Evolutionary conservation across 2,113 vertebrate species (phyloP).

Genomic region (Oncorhynchus tshawytscha): DNA sequence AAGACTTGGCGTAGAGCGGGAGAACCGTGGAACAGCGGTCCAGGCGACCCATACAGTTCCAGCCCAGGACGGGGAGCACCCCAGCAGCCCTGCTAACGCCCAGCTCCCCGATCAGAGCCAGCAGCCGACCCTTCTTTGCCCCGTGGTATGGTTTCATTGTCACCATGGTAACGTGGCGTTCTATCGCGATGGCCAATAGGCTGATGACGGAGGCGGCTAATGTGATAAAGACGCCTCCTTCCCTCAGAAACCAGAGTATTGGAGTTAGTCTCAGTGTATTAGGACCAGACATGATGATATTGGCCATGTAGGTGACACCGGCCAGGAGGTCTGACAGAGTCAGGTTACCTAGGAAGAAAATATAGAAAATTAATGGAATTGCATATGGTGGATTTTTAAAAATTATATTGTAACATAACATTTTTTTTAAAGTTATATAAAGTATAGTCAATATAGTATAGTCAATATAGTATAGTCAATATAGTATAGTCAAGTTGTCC

Average conservation of each 20-base stretch:
- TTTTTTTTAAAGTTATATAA: too few species aligned
- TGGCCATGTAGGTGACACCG: constrained; percentile 84
- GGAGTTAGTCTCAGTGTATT: constrained; percentile 83
- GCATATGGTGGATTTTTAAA: too few species aligned
- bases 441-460: too few species aligned
- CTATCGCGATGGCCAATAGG: constrained; percentile 86
- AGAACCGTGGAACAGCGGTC: constrained; percentile 82
- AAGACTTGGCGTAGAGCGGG: constrained; percentile 86
- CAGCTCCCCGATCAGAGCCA: constrained; percentile 80
- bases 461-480: too few species aligned
- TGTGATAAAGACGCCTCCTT: constrained; percentile 87
- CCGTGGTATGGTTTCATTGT: constrained; percentile 77
- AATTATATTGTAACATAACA: too few species aligned
- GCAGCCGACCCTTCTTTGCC: constrained; percentile 75
- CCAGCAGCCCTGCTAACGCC: constrained; percentile 77
- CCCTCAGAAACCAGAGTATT: constrained; percentile 83
- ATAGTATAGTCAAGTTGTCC: too few species aligned
- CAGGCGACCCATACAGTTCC: constrained; percentile 85
- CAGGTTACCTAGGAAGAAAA: constrained; percentile 80
- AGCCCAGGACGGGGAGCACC: constrained; percentile 82
- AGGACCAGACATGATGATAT: constrained; percentile 83
- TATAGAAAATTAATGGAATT: too few species aligned
- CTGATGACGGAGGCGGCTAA: constrained; percentile 85
- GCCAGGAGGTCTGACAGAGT: constrained; percentile 87
- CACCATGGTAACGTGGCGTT: constrained; percentile 86